Base-by-base conservation (phyloP, 2,113 vertebrate species). In the Scomber colias region DNA sequence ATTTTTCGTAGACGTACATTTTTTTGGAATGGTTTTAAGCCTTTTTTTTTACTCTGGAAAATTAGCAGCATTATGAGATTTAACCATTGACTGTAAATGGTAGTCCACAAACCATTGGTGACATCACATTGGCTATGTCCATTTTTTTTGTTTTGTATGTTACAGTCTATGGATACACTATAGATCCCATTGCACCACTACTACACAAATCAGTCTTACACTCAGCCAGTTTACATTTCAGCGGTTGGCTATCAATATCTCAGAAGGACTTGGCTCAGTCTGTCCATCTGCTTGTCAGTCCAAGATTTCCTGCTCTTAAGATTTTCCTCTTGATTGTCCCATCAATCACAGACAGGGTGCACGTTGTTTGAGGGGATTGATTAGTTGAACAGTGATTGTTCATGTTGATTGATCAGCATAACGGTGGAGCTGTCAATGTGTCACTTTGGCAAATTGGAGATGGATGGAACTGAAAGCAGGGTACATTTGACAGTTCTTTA, bases 381-480 rank as follows among this genome's bases (percentile, higher is more conserved):
- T 92, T 71, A 15, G 49, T 69, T 15, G 8, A 86, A 51, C 30
- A 10, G 80, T 50, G 73, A 82, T 90, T 70, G 81, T 82, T 87
- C 71, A 62, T 66, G 27, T 70, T 80, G 80, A 90, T 83, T 74
- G 83, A 87, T 78, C 59, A 13, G 82, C 3, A 2, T 75, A 73
- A 70, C 75, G 71, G 80, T 49, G 4, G 50, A 71, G 62, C 67
- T 0, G 31, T 80, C 79, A 56, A 24, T 40, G 44, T 57, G 65
- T 71, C 57, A 73, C 48, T 65, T 19, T 40, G 44, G 40, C 59
- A 74, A 78, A 63, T 55, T 69, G 53, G 44, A 86, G 54, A 77
- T 45, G 13, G 48, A 27, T 53, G 19, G 3, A 68, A 19, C 17
- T 53, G 51, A 63, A 21, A 17, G 54, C 68, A 13, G 11, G 49